Evolutionary conservation across 2,888 invertebrate species (phyloP).

Genomic region (Drosophila hamatofila): DNA sequence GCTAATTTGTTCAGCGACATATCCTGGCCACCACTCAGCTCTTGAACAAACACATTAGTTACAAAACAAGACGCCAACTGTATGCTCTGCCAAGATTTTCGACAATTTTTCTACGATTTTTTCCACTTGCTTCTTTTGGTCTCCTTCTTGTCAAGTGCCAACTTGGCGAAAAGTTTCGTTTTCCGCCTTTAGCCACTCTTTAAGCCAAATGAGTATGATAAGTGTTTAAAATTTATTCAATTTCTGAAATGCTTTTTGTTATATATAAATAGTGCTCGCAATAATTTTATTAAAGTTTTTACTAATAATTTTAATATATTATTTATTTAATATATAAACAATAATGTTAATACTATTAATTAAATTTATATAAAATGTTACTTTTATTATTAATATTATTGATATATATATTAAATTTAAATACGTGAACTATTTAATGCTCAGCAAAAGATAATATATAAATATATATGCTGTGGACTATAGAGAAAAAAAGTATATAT

Average conservation of each 20-base stretch:
- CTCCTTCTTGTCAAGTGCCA: constrained; percentile 68
- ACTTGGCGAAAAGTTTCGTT: constrained; percentile 69
- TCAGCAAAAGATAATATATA: too few relatives aligned
- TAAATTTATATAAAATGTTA: too few relatives aligned
- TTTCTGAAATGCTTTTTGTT: constrained; percentile 36
- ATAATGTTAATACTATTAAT: too few relatives aligned
- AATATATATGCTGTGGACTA: too few relatives aligned
- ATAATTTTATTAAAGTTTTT: too few relatives aligned
- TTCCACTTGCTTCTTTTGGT: constrained; percentile 1
- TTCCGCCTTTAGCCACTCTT: background rate
- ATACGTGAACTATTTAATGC: too few relatives aligned
- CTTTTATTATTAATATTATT: too few relatives aligned
- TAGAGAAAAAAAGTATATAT: too few relatives aligned
- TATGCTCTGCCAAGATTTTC: constrained; percentile 49
- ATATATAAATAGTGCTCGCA: background rate
- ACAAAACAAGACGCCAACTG: constrained; percentile 69
- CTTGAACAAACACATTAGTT: constrained; percentile 77
- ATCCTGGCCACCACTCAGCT: constrained; percentile 50
- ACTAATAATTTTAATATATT: too few relatives aligned
- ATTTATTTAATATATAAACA: too few relatives aligned
- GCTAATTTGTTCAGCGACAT: constrained; percentile 70
- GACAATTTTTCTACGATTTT: constrained; percentile 15
- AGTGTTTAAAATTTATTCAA: background rate
- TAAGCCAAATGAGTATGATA: constrained; percentile 20
- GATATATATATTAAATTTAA: too few relatives aligned